Percentiles rank a stretch among this genome's conserved stretches.
These are phyloP conservation scores for Mobula hypostoma DNA, from an alignment of 2,113 vertebrate species.

Conservation along the genomic window DNA sequence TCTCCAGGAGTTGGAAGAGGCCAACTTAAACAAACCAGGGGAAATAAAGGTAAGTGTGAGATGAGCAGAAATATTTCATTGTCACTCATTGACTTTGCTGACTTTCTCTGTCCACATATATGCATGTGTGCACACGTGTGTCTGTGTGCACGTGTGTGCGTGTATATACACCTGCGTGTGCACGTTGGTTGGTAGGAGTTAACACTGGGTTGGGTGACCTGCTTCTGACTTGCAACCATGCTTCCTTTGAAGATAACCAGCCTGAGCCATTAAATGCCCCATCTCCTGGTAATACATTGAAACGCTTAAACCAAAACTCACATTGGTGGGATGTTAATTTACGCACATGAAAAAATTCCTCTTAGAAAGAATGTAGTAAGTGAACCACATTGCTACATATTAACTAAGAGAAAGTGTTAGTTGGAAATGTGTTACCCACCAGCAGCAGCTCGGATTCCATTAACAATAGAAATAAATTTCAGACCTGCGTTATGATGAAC, in stretches of 20 bases:
- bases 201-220: background rate
- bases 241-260: background rate
- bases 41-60: slow-evolving; percentile 37
- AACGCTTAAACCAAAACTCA: too few relatives aligned
- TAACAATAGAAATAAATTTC: too few relatives aligned
- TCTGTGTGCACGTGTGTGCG: too few relatives aligned
- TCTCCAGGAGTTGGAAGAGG: slow-evolving; percentile 40
- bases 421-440: too few relatives aligned
- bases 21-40: slow-evolving; percentile 39
- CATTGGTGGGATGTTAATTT: background rate
- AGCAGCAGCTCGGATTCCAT: background rate
- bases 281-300: background rate
- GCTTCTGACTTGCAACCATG: too few relatives aligned
- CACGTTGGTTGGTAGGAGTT: too few relatives aligned
- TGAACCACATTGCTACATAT: background rate
- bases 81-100: background rate
- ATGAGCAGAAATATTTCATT: background rate
- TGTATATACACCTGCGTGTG: too few relatives aligned
- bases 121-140: too few relatives aligned
- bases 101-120: background rate
- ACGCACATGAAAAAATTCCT: background rate
- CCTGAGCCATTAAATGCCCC: background rate
- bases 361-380: background rate
- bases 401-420: background rate
- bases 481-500: too few relatives aligned